Evolutionary conservation across 2,797 vertebrate genomes (phyloP), one percentile per base, ranked within the genome.

Genomic region (Anomalospiza imberbis): DNA sequence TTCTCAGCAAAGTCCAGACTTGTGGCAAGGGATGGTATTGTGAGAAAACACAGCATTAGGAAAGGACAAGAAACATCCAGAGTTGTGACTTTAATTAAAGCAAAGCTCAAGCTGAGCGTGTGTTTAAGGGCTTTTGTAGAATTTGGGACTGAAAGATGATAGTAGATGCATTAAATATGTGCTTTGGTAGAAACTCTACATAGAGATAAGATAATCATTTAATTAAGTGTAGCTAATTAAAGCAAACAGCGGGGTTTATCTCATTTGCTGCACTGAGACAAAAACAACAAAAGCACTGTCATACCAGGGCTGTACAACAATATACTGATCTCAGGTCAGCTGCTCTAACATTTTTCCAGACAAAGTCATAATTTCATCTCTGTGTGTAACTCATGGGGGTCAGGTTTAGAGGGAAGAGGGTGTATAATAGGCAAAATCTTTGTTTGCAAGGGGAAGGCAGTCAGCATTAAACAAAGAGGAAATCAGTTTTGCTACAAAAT

Each of bases 141-240:
- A 75, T 77, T 68, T 77, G 38, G 34, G 18, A 68, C 36, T 19
- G 77, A 86, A 36, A 72, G 12, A 28, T 29, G 7, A 53, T 15
- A 15, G 31, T n/a, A 13, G 32, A 34, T 50, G 36, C 36, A 78
- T 78, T 84, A 84, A 94, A 60, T 58, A 73, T 29, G 9, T 70
- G 48, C 19, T 75, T 78, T 74, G 12, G 20, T 84, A 68, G 29
- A 75, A 89, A 86, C 8, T 38, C 54, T 74, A 65, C 25, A 54
- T 8, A 44, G 54, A 73, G 61, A 84, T 65, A 88, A 86, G 36
- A 81, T 88, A 40, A 3, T 73, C 10, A 66, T 93, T 90, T 91
- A 83, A 85, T 93, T 83, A 85, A 81, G 29, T 20, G 51, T 45
- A 66, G n/a, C 70, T 94, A 91, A 91, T 93, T 75, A 81, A 88